These are phyloP conservation scores for Limosa lapponica DNA, from an alignment of 2,797 vertebrate species.

Conservation along the genomic window DNA sequence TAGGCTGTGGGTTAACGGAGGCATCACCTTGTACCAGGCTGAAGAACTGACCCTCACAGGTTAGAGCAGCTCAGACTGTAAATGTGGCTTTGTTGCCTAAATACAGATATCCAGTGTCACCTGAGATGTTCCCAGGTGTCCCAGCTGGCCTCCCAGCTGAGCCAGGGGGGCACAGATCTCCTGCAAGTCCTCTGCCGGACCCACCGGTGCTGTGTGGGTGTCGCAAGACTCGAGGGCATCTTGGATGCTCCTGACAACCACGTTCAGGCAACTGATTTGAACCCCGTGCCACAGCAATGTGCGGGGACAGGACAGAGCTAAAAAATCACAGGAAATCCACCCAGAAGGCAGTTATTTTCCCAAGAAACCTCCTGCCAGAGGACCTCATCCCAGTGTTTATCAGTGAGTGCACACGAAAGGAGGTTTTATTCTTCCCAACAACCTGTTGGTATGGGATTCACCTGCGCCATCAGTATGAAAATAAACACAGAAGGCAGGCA, in stretches of 20 bases:
- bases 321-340: neutral
- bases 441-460: neutral
- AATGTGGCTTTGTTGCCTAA: neutral
- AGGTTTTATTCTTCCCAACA: neutral
- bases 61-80: neutral
- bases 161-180: neutral
- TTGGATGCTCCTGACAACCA: neutral
- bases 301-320: accelerated
- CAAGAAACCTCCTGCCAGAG: neutral
- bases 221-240: neutral
- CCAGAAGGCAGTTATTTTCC: neutral
- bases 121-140: neutral
- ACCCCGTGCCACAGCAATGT: neutral
- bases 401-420: accelerated
- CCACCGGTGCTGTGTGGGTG: accelerated
- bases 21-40: neutral
- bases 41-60: neutral
- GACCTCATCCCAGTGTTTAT: neutral
- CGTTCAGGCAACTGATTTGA: accelerated
- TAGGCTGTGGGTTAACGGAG: neutral
- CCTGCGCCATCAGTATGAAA: neutral
- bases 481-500: neutral
- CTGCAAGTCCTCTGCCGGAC: neutral
- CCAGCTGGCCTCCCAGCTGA: neutral
- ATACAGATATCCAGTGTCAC: neutral